Percentiles rank a stretch among this genome's conserved stretches.
Conservation (phyloP, 2,888 invertebrate species). For the Pristionchus mayeri region DNA sequence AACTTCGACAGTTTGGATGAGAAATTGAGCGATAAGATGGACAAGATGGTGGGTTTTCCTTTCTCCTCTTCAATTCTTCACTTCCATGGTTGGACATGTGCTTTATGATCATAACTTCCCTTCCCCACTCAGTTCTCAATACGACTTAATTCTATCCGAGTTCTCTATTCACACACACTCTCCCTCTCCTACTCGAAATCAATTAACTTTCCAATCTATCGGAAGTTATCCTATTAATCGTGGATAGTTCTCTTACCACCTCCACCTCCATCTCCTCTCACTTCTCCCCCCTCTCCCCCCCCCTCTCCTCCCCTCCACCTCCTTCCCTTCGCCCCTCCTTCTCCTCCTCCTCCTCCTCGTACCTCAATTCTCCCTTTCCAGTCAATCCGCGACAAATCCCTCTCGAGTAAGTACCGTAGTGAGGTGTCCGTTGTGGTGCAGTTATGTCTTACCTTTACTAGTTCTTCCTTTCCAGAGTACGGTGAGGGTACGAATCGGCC, state of each 20-base stretch:
- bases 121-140: background rate
- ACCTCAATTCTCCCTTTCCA: background rate
- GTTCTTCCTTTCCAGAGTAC: conserved; percentile 16
- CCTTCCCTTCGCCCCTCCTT: background rate
- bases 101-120: too few relatives aligned
- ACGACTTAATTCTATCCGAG: background rate
- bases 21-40: conserved; percentile 37
- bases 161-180: background rate
- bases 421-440: background rate
- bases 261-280: too few relatives aligned
- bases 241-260: background rate
- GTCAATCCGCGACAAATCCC: conserved; percentile 45
- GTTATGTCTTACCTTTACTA: background rate
- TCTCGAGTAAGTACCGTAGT: conserved; percentile 27
- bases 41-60: conserved; percentile 13
- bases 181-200: background rate
- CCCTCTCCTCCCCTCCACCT: background rate
- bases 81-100: too few relatives aligned
- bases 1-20: conserved; percentile 27
- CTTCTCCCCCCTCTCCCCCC: too few relatives aligned
- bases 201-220: conserved; percentile 22
- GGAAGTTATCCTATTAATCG: conserved; percentile 25
- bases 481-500: conserved; percentile 8
- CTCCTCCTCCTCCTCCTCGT: background rate
- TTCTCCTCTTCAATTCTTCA: too few relatives aligned